Conservation (phyloP, 1,140 invertebrate genomes). For the Magallana ariakensis region DNA sequence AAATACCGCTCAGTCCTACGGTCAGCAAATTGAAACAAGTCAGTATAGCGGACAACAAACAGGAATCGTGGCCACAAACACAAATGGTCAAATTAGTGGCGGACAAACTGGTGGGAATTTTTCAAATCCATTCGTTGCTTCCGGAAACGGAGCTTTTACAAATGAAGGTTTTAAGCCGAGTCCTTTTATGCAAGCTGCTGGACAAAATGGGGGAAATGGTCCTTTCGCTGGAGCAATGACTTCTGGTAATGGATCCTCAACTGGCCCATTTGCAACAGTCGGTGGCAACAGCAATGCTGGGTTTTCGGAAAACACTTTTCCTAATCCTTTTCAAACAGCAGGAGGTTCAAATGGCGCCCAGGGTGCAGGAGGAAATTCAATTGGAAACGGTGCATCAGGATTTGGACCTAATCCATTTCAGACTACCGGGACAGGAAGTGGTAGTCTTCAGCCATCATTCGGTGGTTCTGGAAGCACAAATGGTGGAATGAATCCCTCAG, state of each 20-base stretch:
- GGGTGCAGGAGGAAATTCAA: not conserved
- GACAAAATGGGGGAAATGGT: constrained; percentile 42
- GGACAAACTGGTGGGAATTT: constrained; percentile 8
- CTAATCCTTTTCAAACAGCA: constrained; percentile 35
- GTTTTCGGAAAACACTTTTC: not conserved
- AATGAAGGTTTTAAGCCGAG: constrained; percentile 54
- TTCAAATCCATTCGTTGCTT: constrained; percentile 47
- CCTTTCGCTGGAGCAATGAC: constrained; percentile 48
- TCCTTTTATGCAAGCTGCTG: constrained; percentile 52
- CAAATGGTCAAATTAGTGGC: not conserved
- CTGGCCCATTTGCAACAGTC: constrained; percentile 35
- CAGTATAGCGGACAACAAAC: constrained; percentile 31
- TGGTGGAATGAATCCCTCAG: not conserved
- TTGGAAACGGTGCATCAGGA: not conserved
- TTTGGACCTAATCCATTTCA: not conserved
- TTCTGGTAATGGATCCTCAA: constrained; percentile 28
- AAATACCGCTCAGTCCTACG: not conserved
- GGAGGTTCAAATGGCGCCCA: not conserved
- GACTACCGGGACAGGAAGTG: not conserved
- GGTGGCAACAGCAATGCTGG: constrained; percentile 19
- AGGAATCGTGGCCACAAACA: not conserved
- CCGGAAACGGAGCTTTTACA: constrained; percentile 46
- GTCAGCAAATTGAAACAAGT: not conserved
- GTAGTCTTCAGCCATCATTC: not conserved
- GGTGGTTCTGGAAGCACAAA: not conserved